Evolutionary conservation across 2,888 invertebrate genomes (phyloP).

Genomic region (Leptinotarsa rubiginosa): DNA sequence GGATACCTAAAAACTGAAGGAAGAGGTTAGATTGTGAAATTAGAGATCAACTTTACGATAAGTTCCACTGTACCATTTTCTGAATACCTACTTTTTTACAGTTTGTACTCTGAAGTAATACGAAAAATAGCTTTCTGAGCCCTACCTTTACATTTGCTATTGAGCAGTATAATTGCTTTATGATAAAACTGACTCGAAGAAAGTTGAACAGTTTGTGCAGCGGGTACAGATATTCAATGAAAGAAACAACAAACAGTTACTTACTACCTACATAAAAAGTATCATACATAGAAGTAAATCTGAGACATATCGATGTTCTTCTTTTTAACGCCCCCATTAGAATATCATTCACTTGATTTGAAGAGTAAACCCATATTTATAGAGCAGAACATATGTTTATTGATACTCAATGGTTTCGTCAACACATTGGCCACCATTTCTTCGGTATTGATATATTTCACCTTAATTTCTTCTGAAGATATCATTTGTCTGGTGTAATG

Average conservation of each 20-base stretch:
- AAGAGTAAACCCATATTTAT: slow-evolving; percentile 1
- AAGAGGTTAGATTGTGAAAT: too few relatives aligned
- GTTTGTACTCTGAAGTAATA: too few relatives aligned
- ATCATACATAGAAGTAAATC: too few relatives aligned
- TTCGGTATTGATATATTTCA: background rate
- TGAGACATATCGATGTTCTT: slow-evolving; percentile 1
- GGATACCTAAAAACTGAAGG: too few relatives aligned
- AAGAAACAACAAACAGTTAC: background rate
- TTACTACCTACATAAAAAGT: background rate
- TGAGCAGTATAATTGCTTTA: background rate
- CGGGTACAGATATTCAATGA: background rate
- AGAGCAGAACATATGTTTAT: slow-evolving; percentile 6
- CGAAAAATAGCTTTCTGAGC: too few relatives aligned
- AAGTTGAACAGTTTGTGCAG: slow-evolving; percentile 1
- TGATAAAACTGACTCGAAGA: slow-evolving; percentile 2
- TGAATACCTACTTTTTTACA: too few relatives aligned
- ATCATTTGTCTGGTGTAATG: slow-evolving; percentile 1
- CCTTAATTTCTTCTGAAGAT: background rate
- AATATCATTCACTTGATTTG: background rate
- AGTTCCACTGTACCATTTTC: too few relatives aligned
- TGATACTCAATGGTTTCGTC: slow-evolving; percentile 11
- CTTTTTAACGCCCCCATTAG: slow-evolving; percentile 7
- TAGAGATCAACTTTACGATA: too few relatives aligned
- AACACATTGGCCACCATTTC: background rate
- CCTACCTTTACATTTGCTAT: too few relatives aligned